Base-by-base conservation (phyloP, 2,888 invertebrate genomes). In the Ophion slaviceki region DNA sequence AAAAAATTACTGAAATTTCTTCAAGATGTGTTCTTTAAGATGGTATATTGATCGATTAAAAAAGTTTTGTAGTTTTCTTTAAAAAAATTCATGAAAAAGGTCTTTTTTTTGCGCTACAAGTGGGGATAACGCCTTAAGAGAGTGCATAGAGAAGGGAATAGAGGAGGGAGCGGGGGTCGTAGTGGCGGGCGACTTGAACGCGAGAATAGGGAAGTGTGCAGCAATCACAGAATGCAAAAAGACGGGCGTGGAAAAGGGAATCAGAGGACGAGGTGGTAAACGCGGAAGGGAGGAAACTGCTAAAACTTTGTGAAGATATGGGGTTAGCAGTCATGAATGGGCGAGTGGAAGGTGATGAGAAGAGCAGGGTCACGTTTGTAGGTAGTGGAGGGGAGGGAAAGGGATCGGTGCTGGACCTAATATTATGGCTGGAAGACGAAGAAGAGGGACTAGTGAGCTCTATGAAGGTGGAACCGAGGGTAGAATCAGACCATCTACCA, bases 351-450 rank as follows among this genome's bases (percentile, higher is more conserved):
- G 74, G 79, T 3, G 79, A 74, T n/a, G 28, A 61, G 47, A 28
- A 67, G 10, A 79, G 75, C 6, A 74, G 64, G n/a, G 61, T 79
- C 3, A 79, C 79, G 7, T 83, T 74, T 20, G 59, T 59, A 59
- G 20, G 8, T 20, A 59, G 17, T 8, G 59, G 20, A 20, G 20
- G 4, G 7, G 59, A 59, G 11, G 20, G 59, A 4, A 59, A 59
- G 20, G 59, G 5, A 0, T 59, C 59, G 59, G 59, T 20, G 20
- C 20, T 20, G n/a, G 59, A 59, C 20, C 7, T 20, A 20, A 59
- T 20, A n/a, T 20, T 59, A 14, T 47, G 32, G 61, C 0, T 61
- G 17, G 67, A 74, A 8, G n/a, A 72, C 4, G 53, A 47, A 24
- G 64, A 78, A 20, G 8, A 24, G 59, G 6, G 40, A 5, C 14